Conservation (phyloP, 2,888 invertebrate genomes). For the Amiota communis region DNA sequence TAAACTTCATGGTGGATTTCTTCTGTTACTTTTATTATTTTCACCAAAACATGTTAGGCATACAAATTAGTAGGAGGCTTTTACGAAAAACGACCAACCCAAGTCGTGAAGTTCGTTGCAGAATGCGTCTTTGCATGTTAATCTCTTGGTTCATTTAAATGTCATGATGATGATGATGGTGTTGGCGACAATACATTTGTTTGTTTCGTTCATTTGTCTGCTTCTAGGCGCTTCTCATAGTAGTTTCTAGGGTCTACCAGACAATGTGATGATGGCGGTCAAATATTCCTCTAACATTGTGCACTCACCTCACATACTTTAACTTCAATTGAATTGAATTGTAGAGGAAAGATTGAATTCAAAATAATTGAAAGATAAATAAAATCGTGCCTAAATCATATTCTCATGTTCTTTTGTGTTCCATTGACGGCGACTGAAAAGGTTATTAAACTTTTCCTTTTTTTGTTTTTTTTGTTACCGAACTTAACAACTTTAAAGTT, state of each 20-base stretch:
- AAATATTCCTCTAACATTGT: conserved; percentile 12
- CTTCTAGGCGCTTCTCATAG: conserved; percentile 17
- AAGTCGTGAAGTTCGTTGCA: not conserved
- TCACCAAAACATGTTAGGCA: conserved; percentile 54
- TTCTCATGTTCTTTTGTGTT: too few relatives aligned
- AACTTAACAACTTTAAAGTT: not conserved
- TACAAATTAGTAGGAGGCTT: conserved; percentile 42
- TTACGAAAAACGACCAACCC: not conserved
- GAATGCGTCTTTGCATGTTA: conserved; percentile 47
- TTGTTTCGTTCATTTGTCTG: not conserved
- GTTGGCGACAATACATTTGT: not conserved
- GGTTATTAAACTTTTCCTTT: conserved; percentile 60
- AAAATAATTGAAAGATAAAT: too few relatives aligned
- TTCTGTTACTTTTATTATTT: conserved; percentile 52
- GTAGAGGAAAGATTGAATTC: conserved; percentile 20
- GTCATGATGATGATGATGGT: not conserved
- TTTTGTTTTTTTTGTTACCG: conserved; percentile 1
- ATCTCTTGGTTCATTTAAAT: conserved; percentile 30
- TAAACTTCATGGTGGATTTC: not conserved
- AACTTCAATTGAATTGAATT: conserved; percentile 33
- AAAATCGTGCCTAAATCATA: conserved; percentile 3
- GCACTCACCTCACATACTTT: conserved; percentile 33
- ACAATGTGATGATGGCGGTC: not conserved
- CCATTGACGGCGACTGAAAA: conserved; percentile 49
- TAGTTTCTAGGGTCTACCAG: not conserved